Base-by-base conservation (phyloP, 2,797 vertebrate genomes). In the Onychomys torridus region DNA sequence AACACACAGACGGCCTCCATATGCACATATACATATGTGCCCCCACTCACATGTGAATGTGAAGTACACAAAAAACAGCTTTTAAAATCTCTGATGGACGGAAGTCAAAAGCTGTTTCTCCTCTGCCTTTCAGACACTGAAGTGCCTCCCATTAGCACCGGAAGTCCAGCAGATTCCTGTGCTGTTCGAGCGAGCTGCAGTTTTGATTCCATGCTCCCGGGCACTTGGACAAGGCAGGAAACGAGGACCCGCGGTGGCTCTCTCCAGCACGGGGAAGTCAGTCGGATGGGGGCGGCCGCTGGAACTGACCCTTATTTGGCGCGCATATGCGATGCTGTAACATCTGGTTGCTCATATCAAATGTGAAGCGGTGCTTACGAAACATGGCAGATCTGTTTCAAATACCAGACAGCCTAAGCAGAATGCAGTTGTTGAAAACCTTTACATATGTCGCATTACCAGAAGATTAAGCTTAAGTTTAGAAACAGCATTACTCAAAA, bases 401-500 rank as follows among this genome's bases (percentile, higher is more conserved):
- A 90, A 94, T 88, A 17, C 63, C n/a, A 93, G 32, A 79, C 0
- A 57, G 43, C 49, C 85, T 77, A 49, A 93, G 10, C 40, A 77
- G 76, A 91, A 91, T 17, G 4, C 27, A 55, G 13, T 32, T 86
- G 95, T 73, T 89, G 59, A 83, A 95, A 94, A 94, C 27, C 2
- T 78, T 67, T 87, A 63, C 52, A 61, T 88, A 81, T 12, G 17
- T 89, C 67, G 9, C 87, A 95, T 59, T 88, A 40, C 34, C 82
- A 81, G 57, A 82, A 91, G 19, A 91, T 57, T 61, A 95, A 61
- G 21, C 37, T 67, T 25, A 93, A 13, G 2, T 49, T 93, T 32
- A 75, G 46, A 94, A 93, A 86, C 6, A 95, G 21, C 19, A 6
- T 81, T 65, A 57, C 73, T 82, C 32, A 96, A 94, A 94, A 93